Base-by-base conservation (phyloP, 2,113 vertebrate genomes). In the Tautogolabrus adspersus region DNA sequence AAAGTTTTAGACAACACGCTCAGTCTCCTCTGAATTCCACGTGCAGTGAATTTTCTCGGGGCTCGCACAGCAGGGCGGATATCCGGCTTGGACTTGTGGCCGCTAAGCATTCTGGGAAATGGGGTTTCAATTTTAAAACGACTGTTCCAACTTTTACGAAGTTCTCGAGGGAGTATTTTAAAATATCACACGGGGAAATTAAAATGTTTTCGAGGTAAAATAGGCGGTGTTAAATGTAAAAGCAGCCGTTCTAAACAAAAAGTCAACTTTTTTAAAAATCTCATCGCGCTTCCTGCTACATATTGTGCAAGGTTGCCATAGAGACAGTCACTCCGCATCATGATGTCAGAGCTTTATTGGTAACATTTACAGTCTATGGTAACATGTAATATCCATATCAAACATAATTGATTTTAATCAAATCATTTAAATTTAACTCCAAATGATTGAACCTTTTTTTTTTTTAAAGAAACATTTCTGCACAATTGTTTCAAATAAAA, bases 101-200 rank as follows among this genome's bases (percentile, higher is more conserved):
- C 73, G 81, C 82, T 13, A 0, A 3, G 88, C 44, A 88, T 66
- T 7, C 10, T 90, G 91, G 90, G 90, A 81, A 85, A 69, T 67
- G 0, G 2, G 4, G 86, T 91, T 77, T 54, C 0, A 0, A 12
- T 3, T 0, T 16, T 0, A 5, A 5, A 16, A 47, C 1, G 7
- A 5, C 9, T 6, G 5, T 10, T 5, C 3, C 11, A 4, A 13
- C 10, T 10, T 10, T 6, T 18, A 0, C 19, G 22, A 10, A 54
- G n/a, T 15, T 12, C 1, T 2, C 5, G 13, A 46, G 40, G 10
- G 0, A 5, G 30, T 3, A 19, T 30, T 49, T 51, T 3, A 0
- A 9, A 37, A 1, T 21, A 1, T 1, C 3, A 16, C 2, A 0
- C 1, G 1, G 15, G 26, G 30, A 3, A 34, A 34, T 34, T 34